These are phyloP conservation scores for Caenorhabditis wallacei DNA, from an alignment of 2,888 invertebrate genomes.

Conservation along the genomic window DNA sequence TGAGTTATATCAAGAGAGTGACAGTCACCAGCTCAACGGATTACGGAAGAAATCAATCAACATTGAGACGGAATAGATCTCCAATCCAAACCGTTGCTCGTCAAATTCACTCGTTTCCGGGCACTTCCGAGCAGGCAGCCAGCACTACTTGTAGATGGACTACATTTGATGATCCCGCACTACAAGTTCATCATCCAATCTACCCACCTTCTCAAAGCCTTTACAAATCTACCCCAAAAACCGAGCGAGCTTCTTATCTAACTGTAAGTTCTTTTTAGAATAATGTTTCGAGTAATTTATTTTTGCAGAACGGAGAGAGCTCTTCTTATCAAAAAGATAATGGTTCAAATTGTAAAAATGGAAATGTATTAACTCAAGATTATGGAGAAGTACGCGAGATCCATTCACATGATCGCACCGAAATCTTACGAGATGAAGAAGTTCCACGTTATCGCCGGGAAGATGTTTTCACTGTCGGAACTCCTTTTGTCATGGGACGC, in stretches of 20 bases:
- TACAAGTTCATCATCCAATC: conserved; percentile 72
- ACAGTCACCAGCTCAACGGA: conserved; percentile 59
- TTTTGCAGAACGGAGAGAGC: conserved; percentile 52
- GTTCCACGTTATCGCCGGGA: conserved; percentile 38
- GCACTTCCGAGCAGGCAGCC: conserved; percentile 28
- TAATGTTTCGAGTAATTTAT: neutral
- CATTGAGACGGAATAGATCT: conserved; percentile 32
- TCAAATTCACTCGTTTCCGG: conserved; percentile 49
- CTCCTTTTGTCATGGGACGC: conserved; percentile 70
- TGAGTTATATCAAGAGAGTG: conserved; percentile 77
- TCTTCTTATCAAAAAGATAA: conserved; percentile 10
- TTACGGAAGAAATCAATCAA: conserved; percentile 24
- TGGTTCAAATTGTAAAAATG: conserved; percentile 27
- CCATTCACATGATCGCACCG: conserved; percentile 70
- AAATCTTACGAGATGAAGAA: conserved; percentile 52
- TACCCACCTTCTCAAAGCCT: conserved; percentile 68
- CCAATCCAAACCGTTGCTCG: conserved; percentile 41
- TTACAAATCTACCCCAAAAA: conserved; percentile 58
- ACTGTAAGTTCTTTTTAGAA: conserved; percentile 22
- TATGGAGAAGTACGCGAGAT: conserved; percentile 69
- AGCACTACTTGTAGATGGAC: conserved; percentile 59
- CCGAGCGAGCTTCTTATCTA: conserved; percentile 52
- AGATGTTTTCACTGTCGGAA: conserved; percentile 70
- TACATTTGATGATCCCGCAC: conserved; percentile 60
- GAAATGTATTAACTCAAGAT: conserved; percentile 16